These are phyloP conservation scores for Neostethus bicornis DNA, from an alignment of 2,797 vertebrate species.

Conservation along the genomic window DNA sequence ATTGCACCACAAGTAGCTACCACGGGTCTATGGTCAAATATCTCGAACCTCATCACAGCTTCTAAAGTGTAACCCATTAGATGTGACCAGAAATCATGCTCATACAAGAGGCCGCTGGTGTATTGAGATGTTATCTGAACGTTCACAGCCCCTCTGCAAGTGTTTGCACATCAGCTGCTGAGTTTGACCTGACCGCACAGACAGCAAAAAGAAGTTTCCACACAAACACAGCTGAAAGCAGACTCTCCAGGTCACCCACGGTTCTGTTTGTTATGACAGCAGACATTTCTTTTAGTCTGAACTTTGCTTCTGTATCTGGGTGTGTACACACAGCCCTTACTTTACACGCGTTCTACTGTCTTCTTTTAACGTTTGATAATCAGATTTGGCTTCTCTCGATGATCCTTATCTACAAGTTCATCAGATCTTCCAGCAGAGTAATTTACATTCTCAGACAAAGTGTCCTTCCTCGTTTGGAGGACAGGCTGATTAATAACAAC, in stretches of 20 bases:
- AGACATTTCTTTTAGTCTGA: constrained; percentile 22
- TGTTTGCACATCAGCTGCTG: constrained; percentile 11
- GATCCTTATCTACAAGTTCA: constrained; percentile 29
- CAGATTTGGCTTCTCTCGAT: constrained; percentile 8
- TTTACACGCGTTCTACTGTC: neutral
- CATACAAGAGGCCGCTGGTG: constrained; percentile 7
- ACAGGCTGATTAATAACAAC: constrained; percentile 39
- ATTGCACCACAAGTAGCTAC: too few species aligned
- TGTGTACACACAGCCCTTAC: neutral
- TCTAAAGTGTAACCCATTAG: neutral
- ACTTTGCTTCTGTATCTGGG: constrained; percentile 6
- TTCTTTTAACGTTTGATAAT: neutral
- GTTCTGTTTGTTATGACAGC: constrained; percentile 58
- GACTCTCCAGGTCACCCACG: constrained; percentile 18
- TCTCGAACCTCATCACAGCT: too few species aligned
- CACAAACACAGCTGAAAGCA: constrained; percentile 48
- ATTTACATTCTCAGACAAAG: constrained; percentile 50
- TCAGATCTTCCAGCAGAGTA: constrained; percentile 26
- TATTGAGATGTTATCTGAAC: constrained; percentile 22
- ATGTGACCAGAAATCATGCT: constrained; percentile 10
- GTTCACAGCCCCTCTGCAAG: constrained; percentile 10
- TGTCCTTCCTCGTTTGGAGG: constrained; percentile 13
- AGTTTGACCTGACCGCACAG: constrained; percentile 26
- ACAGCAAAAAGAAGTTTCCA: constrained; percentile 45
- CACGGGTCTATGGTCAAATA: too few species aligned